These are phyloP conservation scores for Formica aserva DNA, from an alignment of 2,888 invertebrate genomes.

Conservation along the genomic window DNA sequence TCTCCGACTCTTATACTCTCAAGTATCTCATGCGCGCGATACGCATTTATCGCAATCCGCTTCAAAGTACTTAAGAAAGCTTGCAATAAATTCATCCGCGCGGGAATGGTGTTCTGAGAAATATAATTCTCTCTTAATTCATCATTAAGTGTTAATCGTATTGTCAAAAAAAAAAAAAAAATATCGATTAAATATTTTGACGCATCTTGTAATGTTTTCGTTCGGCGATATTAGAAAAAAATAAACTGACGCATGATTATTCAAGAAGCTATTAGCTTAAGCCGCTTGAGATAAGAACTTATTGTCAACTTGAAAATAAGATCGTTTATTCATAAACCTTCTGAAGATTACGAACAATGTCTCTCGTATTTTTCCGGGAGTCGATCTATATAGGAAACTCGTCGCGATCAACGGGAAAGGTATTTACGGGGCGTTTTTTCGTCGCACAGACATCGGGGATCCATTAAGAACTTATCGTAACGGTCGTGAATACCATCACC, in stretches of 20 bases:
- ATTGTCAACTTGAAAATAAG: background rate
- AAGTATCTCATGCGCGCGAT: background rate
- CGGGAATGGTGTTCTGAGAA: background rate
- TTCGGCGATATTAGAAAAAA: background rate
- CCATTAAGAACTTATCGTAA: slow-evolving; percentile 16
- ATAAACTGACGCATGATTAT: background rate
- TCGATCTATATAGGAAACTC: background rate
- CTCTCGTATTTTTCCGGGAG: background rate
- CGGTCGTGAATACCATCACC: background rate
- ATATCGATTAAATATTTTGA: background rate
- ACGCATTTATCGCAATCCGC: background rate
- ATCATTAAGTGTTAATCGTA: background rate
- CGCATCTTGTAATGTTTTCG: background rate
- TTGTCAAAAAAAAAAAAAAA: too few species aligned
- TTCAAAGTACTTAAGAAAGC: background rate
- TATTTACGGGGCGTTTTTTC: background rate
- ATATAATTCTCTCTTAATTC: background rate
- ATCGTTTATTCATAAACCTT: background rate
- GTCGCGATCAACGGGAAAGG: background rate
- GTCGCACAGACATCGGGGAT: background rate
- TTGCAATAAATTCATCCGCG: background rate
- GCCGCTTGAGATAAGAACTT: background rate
- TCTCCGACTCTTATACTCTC: background rate
- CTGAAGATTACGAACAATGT: background rate
- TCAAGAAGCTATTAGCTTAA: background rate